Base-by-base conservation (phyloP, 2,888 invertebrate species). In the Patella depressa region DNA sequence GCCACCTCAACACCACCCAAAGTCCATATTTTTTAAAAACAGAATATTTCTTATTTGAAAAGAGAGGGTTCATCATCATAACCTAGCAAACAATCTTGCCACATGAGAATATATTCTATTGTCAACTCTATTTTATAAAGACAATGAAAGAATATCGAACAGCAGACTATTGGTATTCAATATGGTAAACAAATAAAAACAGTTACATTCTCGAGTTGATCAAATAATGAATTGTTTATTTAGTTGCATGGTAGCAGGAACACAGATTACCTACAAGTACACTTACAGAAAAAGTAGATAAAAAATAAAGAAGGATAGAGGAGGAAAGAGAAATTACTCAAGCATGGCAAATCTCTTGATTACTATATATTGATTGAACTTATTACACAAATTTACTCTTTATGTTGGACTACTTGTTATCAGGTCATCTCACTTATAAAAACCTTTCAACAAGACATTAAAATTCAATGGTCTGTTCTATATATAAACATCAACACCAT, bases 161-260 rank as follows among this genome's bases (percentile, higher is more conserved):
- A 65, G 24, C 24, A 65, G 65, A 65, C 11, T 11, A 65, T 19
- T 24, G 11, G 11, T 65, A 65, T 65, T 65, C 65, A 65, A 65
- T 65, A 65, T 24, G 24, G 24, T 65, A 12, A 65, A 65, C 24
- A 65, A 65, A 24, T 65, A 24, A 65, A 65, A 24, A 65, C 45
- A 45, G 45, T 45, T 45, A 45, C 45, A 45, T 5, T 45, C 45
- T 45, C 3, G 45, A 45, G 45, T 45, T 45, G 45, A 45, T 45
- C 9, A 45, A 45, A 45, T 45, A 45, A 45, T 45, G 65, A 65
- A 24, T 12, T 65, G 65, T 65, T 65, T 65, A 65, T 24, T 65
- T 65, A 65, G 65, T 65, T 65, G 65, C 65, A 65, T 65, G 65
- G 65, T 65, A 65, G 65, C 65, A 65, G 19, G 24, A 65, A 65